These are phyloP conservation scores for Portevinia maculata DNA, from an alignment of 2,888 invertebrate species.

Conservation along the genomic window DNA sequence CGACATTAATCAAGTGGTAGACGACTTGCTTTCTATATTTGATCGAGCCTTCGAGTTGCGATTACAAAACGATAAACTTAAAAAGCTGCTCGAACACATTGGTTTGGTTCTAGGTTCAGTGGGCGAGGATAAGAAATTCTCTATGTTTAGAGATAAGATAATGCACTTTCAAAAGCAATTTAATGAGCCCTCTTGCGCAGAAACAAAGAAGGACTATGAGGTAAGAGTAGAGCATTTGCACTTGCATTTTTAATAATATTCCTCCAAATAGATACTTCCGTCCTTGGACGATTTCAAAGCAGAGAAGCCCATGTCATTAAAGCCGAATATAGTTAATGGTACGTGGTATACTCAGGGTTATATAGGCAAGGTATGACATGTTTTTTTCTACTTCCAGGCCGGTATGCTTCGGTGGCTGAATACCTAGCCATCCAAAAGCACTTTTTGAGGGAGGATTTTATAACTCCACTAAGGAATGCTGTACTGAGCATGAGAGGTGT, in stretches of 20 bases:
- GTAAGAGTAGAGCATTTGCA: slow-evolving; percentile 5
- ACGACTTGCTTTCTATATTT: slow-evolving; percentile 47
- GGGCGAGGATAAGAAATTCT: slow-evolving; percentile 24
- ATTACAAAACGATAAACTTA: slow-evolving; percentile 77
- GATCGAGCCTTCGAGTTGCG: slow-evolving; percentile 43
- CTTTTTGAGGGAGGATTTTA: slow-evolving; percentile 91
- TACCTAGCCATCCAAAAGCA: slow-evolving; percentile 92
- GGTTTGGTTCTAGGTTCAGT: slow-evolving; percentile 22
- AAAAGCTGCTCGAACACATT: slow-evolving; percentile 69
- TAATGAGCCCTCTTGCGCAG: neutral
- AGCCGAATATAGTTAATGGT: slow-evolving; percentile 86
- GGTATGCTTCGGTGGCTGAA: slow-evolving; percentile 85
- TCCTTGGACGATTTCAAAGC: slow-evolving; percentile 82
- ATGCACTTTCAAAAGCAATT: slow-evolving; percentile 18
- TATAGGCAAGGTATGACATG: too few relatives aligned
- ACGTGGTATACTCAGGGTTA: slow-evolving; percentile 81
- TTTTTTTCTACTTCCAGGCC: slow-evolving; percentile 83
- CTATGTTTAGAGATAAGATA: slow-evolving; percentile 24
- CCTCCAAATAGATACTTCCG: slow-evolving; percentile 83
- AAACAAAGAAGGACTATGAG: slow-evolving; percentile 26
- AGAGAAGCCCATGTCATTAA: slow-evolving; percentile 80
- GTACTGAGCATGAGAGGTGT: slow-evolving; percentile 73
- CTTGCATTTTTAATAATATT: neutral
- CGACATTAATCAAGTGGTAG: slow-evolving; percentile 40
- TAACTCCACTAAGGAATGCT: slow-evolving; percentile 87